These are phyloP conservation scores for Paragorgia papillata DNA, from an alignment of 92 coral and sea anemone species.

Conservation along the genomic window DNA sequence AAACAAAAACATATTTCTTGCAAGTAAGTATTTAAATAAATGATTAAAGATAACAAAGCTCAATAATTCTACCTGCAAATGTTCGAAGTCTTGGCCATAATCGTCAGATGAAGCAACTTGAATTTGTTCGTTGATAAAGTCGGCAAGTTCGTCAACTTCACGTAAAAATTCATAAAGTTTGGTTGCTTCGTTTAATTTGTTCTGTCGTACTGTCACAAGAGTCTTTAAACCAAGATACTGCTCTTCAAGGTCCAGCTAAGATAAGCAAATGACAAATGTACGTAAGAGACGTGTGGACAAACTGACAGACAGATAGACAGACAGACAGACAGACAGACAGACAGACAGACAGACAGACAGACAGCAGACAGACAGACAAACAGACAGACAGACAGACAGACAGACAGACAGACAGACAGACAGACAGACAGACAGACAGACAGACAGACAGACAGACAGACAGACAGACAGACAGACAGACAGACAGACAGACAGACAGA, in stretches of 20 bases:
- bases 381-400: not conserved
- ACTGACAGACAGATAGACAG: not conserved
- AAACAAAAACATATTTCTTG: not conserved
- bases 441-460: not conserved
- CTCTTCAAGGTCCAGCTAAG: constrained; percentile 84
- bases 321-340: constrained; percentile 5
- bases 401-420: not conserved
- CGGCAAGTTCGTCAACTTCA: constrained; percentile 90
- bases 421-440: not conserved
- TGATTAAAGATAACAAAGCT: not conserved
- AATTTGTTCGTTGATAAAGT: constrained; percentile 90
- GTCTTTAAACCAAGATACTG: constrained; percentile 83
- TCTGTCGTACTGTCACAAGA: constrained; percentile 69
- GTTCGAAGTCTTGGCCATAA: constrained; percentile 96
- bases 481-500: not conserved
- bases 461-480: not conserved
- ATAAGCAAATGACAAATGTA: not conserved
- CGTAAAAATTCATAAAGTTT: constrained; percentile 82
- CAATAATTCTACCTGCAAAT: constrained; percentile 82
- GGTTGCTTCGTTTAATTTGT: constrained; percentile 83
- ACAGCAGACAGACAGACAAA: constrained; percentile 2
- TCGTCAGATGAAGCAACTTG: constrained; percentile 88
- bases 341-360: not conserved
- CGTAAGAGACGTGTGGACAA: too few relatives aligned
- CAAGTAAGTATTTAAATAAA: not conserved